Evolutionary conservation across 2,113 vertebrate species (phyloP), one percentile per base, ranked within the genome.

Genomic region (Tupaia tana): DNA sequence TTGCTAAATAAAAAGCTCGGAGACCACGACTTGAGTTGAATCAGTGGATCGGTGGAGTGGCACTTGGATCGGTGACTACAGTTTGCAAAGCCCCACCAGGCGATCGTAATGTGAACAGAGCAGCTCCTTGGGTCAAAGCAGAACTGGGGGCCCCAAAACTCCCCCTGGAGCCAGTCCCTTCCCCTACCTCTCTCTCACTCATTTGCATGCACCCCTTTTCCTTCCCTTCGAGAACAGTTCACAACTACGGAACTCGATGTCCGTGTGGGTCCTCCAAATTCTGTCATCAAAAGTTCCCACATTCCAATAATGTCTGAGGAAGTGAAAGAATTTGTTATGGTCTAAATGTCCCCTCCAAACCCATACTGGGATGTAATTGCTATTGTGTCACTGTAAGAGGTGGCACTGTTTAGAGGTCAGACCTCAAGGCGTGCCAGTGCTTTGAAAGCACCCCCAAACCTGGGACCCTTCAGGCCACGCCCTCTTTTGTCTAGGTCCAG

Each of bases 1-100:
- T 77, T 93, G 24, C 56, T 77, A 91, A 89, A 74, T 61, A 56
- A 84, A 85, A 80, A 59, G 13, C n/a, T 93, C 56, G 12, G 88
- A 92, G 92, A 75, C 24, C 58, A 77, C 59, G 18, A 52, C 18
- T 87, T 79, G 64, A 61, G 6, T 80, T 92, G 64, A 67, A 12
- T 82, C 64, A 79, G 6, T 43, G 43, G 43, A 43, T 43, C 43
- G 43, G 43, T 43, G 43, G 43, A 43, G 43, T 43, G 43, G 43
- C 73, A 24, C 15, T 25, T 69, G 11, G 87, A 69, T 58, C 56
- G 82, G 27, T 64, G 24, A 69, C 29, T 86, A 71, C 6, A 19
- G 43, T 56, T 77, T 95, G 29, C 54, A 64, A 86, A 92, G 2
- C 18, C 86, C 85, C 52, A 54, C 52, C 20, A 74, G 82, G 19